phyloP scores from a whole-genome alignment of 2,888 invertebrate genomes.

The Cheilosia variabilis region DNA sequence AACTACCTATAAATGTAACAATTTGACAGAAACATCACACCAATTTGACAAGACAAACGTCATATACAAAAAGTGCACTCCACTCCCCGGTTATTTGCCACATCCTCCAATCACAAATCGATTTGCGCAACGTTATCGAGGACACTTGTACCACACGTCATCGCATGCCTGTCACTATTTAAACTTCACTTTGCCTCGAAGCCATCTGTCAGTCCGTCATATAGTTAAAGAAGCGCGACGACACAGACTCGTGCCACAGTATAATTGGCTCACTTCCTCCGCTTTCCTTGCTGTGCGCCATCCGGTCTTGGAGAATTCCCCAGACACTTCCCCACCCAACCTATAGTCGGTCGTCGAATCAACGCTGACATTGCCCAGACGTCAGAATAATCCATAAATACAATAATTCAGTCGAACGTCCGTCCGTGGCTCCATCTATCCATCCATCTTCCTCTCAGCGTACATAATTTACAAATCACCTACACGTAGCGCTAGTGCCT shows the following conservation, averaged over 20 bases:
- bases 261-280: constrained; percentile 56
- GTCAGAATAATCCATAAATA: constrained; percentile 73
- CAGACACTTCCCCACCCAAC: constrained; percentile 22
- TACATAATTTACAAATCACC: constrained; percentile 73
- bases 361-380: constrained; percentile 52
- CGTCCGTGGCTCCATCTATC: constrained; percentile 65
- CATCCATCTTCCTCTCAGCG: constrained; percentile 68
- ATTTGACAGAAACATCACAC: too few relatives aligned
- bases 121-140: background rate
- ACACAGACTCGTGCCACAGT: constrained; percentile 63
- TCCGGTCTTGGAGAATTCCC: constrained; percentile 48
- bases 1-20: too few relatives aligned
- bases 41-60: too few relatives aligned
- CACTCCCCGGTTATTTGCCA: background rate
- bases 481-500: constrained; percentile 47
- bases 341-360: constrained; percentile 1
- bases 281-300: constrained; percentile 10
- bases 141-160: constrained; percentile 1
- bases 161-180: constrained; percentile 42
- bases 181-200: constrained; percentile 32
- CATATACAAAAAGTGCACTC: too few relatives aligned
- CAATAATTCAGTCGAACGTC: constrained; percentile 70
- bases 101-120: background rate
- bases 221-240: constrained; percentile 47
- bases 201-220: constrained; percentile 57